Evolutionary conservation across 2,113 vertebrate species (phyloP), one percentile per base, ranked within the genome.

Genomic region (Centropristis striata): DNA sequence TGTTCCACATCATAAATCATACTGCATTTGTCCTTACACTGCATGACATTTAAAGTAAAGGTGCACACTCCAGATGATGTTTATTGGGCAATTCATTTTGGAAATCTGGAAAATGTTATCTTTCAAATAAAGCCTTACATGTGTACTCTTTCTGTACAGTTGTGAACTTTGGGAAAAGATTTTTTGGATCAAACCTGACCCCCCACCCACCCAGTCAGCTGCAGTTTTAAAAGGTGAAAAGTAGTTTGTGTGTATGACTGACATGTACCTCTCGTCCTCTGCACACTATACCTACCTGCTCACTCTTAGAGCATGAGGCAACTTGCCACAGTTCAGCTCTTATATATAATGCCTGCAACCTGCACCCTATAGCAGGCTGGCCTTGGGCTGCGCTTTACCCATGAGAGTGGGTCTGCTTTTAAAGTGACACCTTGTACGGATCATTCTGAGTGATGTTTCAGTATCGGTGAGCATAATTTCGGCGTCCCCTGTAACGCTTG

Each of bases 331-430:
- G 32, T 51, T 57, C 37, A 69, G 8, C 58, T 68, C 14, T 83
- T 84, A 69, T 53, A 69, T 53, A 23, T 83, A 58, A 83, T 14
- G 27, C 21, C 74, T 80, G 60, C 28, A 73, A 16, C 6, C 39
- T 2, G 21, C 36, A n/a, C 36, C 27, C 32, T 67, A 50, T 8
- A 61, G 41, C 49, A 15, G 9, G n/a, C 20, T 15, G n/a, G 66
- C 61, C 70, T 23, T 14, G 3, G 74, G 59, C 16, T 1, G 2
- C 18, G 11, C 23, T 57, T 71, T 46, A 55, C 25, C 20, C 46
- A 21, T 47, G 13, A 39, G 12, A 51, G 53, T 13, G 10, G 6
- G 27, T 3, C 11, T 1, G 2, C 0, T 0, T 53, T 28, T n/a
- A 16, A 32, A 21, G 28, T 51, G 39, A 23, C 1, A 12, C 36